Percentiles rank a stretch among this genome's conserved stretches.
Conservation (phyloP, 2,113 vertebrate species). For the Campylomormyrus tamandua region DNA sequence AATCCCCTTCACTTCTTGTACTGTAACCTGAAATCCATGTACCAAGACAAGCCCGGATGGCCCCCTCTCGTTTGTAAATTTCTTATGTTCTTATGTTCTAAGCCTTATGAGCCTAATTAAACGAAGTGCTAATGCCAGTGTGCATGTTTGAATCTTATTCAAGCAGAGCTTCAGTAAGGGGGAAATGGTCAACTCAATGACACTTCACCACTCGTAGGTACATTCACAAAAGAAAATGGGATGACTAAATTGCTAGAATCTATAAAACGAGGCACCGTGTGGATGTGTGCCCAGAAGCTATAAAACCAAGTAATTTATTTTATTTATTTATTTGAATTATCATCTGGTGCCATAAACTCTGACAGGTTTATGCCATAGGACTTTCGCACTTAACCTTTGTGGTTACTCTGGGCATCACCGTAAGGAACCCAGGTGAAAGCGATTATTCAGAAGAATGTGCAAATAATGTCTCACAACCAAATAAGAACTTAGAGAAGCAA, state of each 20-base stretch:
- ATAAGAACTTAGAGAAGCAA: conserved; percentile 17
- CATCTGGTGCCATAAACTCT: background rate
- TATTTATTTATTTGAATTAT: background rate
- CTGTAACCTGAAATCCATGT: background rate
- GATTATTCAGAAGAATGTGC: conserved; percentile 15
- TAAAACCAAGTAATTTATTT: background rate
- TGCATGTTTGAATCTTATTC: background rate
- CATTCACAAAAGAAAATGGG: background rate
- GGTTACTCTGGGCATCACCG: background rate
- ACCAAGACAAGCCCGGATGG: background rate
- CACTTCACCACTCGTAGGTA: background rate
- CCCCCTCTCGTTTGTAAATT: too few species aligned
- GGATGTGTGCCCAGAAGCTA: background rate
- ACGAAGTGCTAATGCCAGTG: background rate
- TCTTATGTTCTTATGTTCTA: too few species aligned
- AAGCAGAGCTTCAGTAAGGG: background rate
- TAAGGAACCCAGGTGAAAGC: conserved; percentile 1
- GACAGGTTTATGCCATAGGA: background rate
- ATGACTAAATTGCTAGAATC: background rate
- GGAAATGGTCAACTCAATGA: background rate
- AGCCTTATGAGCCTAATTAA: background rate
- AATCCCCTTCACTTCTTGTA: background rate
- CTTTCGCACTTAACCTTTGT: background rate
- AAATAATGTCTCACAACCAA: conserved; percentile 15
- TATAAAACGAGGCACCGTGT: background rate